Conservation (phyloP, 2,113 vertebrate genomes). For the Sturnus vulgaris region DNA sequence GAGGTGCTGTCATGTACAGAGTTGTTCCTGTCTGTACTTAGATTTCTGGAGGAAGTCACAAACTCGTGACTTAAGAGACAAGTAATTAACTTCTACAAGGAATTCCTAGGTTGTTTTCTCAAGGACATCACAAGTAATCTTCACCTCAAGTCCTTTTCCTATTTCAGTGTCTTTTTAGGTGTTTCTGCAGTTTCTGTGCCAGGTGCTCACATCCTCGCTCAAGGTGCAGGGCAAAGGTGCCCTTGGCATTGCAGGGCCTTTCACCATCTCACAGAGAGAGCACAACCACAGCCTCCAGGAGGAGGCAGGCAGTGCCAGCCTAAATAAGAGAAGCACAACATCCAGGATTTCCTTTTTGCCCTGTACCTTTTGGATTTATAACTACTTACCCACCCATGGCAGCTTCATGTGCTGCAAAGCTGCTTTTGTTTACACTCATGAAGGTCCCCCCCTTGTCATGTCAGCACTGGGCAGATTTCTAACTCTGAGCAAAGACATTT, state of each 20-base stretch:
- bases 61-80: neutral
- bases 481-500: neutral
- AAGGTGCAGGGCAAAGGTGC: accelerated
- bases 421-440: neutral
- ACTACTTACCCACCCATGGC: accelerated
- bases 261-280: neutral
- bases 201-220: neutral
- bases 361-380: neutral
- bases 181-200: neutral
- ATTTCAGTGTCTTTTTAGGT: neutral
- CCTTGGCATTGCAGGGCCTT: accelerated
- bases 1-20: neutral
- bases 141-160: neutral
- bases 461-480: neutral
- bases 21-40: neutral
- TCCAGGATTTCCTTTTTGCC: neutral
- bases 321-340: neutral
- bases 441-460: neutral
- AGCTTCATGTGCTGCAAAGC: neutral
- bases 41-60: neutral
- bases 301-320: neutral
- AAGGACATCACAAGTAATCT: neutral
- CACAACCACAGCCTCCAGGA: neutral
- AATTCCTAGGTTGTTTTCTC: neutral
- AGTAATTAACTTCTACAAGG: neutral